Evolutionary conservation across 2,113 vertebrate species (phyloP).

Genomic region (Zosterops japonicus): DNA sequence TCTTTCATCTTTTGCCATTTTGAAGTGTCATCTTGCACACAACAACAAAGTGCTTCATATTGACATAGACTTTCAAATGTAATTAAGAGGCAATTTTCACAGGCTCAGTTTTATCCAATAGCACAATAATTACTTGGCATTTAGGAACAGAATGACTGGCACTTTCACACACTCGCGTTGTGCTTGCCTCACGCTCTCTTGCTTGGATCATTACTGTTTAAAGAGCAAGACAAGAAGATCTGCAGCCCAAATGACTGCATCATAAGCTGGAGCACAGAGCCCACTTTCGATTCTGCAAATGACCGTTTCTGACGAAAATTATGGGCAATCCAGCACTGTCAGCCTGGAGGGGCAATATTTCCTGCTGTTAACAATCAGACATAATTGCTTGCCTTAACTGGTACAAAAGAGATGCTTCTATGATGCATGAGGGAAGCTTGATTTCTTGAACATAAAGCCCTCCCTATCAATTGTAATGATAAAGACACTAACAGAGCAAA

Average conservation of each 20-base stretch:
- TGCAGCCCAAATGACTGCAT: slow-evolving; percentile 34
- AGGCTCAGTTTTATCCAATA: slow-evolving; percentile 31
- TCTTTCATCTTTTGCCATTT: slow-evolving; percentile 75
- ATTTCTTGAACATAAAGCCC: neutral
- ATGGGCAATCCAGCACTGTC: slow-evolving; percentile 23
- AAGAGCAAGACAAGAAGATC: slow-evolving; percentile 25
- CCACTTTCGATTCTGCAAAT: neutral
- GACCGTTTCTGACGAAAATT: slow-evolving; percentile 45
- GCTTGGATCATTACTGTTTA: slow-evolving; percentile 18
- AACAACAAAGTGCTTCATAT: slow-evolving; percentile 56
- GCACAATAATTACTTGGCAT: slow-evolving; percentile 37
- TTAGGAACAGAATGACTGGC: slow-evolving; percentile 43
- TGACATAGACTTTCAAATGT: slow-evolving; percentile 61
- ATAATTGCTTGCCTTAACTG: neutral
- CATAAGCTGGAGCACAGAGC: neutral
- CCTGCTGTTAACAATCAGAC: neutral
- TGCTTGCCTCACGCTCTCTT: neutral
- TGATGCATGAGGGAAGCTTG: neutral
- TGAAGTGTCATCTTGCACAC: slow-evolving; percentile 59
- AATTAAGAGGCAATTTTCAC: slow-evolving; percentile 70
- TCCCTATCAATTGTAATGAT: neutral
- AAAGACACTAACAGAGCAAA: neutral
- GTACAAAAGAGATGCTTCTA: neutral
- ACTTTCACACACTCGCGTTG: neutral
- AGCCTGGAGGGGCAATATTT: slow-evolving; percentile 23